Conservation (phyloP, 2,888 invertebrate species). For the Nesidiocoris tenuis region DNA sequence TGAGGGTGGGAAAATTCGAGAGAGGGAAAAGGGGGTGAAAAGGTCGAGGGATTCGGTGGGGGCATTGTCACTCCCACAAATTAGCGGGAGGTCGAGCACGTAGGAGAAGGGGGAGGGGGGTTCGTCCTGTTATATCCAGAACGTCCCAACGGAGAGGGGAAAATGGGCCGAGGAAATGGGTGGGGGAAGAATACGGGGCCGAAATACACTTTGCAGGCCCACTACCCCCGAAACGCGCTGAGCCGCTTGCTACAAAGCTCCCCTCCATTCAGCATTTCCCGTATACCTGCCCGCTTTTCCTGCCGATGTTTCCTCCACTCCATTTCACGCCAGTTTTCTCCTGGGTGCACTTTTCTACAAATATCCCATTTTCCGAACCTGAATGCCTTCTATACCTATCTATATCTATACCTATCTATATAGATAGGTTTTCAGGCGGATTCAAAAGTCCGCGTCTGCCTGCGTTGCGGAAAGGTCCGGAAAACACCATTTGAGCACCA, state of each 20-base stretch:
- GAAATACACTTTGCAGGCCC: slow-evolving; percentile 37
- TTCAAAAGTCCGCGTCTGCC: no score
- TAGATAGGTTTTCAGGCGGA: no score
- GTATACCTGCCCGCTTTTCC: neutral
- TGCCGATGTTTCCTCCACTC: neutral
- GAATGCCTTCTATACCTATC: neutral
- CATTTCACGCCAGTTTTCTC: neutral
- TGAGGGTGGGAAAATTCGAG: neutral
- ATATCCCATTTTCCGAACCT: neutral
- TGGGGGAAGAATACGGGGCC: neutral
- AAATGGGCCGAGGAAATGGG: neutral
- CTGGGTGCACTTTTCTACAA: neutral
- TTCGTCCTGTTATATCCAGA: neutral
- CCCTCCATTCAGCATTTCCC: neutral
- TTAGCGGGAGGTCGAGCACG: slow-evolving; percentile 32
- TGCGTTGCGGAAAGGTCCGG: no score
- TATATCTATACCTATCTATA: no score
- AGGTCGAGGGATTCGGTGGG: slow-evolving; percentile 1
- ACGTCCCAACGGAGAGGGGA: neutral
- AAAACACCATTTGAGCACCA: no score
- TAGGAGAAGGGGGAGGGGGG: neutral
- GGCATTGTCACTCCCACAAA: slow-evolving; percentile 42
- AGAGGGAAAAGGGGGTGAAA: neutral
- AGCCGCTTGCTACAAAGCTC: neutral
- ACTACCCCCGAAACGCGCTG: slow-evolving; percentile 23